Percentiles rank a stretch among this genome's conserved stretches.
Evolutionary conservation across 1,140 invertebrate species (phyloP).

Genomic region (Acromyrmex echinatior): DNA sequence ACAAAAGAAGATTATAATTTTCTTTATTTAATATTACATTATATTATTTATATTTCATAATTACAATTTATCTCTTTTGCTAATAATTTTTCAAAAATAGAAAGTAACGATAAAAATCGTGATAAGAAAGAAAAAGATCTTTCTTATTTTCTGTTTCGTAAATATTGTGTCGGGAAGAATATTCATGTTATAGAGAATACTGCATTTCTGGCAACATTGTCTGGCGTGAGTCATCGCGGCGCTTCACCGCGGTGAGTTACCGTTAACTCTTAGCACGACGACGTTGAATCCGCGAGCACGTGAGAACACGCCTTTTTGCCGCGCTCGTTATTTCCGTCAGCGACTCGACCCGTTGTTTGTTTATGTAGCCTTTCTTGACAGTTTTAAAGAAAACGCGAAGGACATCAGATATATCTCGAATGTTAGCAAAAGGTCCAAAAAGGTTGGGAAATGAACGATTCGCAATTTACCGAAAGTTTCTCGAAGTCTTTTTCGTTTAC

Average conservation of each 20-base stretch:
- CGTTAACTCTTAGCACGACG: constrained; percentile 72
- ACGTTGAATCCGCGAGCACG: constrained; percentile 69
- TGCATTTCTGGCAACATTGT: constrained; percentile 62
- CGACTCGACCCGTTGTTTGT: constrained; percentile 25
- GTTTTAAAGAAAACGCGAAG: constrained; percentile 25
- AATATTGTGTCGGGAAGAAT: constrained; percentile 11
- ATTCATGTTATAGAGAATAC: constrained; percentile 29
- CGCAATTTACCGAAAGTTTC: neutral
- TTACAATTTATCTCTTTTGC: neutral
- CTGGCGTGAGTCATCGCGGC: constrained; percentile 65
- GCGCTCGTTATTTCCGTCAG: constrained; percentile 53
- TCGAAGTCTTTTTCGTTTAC: neutral
- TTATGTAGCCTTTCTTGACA: constrained; percentile 18
- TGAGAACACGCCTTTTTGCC: constrained; percentile 70
- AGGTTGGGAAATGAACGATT: neutral
- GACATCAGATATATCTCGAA: neutral
- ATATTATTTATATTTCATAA: neutral
- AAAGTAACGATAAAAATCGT: neutral
- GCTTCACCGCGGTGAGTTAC: constrained; percentile 64
- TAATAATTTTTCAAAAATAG: neutral
- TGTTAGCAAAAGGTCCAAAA: neutral
- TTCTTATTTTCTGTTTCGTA: neutral
- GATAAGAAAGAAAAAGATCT: neutral
- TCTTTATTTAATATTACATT: neutral
- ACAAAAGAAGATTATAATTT: neutral